phyloP scores from a whole-genome alignment of 2,888 invertebrate species.

The Drosophila leonis region DNA sequence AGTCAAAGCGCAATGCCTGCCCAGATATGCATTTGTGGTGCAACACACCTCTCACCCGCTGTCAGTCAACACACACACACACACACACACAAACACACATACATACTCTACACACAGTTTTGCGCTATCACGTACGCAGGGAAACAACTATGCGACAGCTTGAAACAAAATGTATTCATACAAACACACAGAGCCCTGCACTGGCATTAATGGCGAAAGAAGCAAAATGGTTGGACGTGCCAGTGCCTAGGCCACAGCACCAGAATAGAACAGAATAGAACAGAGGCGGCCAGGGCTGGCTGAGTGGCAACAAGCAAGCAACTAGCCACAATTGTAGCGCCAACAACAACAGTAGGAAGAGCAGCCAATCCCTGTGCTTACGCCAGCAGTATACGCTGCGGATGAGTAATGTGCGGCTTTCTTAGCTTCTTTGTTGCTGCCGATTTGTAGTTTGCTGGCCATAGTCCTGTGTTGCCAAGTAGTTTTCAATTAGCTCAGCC shows the following conservation, averaged over 20 bases:
- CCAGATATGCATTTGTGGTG: slow-evolving; percentile 35
- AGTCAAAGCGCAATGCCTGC: slow-evolving; percentile 31
- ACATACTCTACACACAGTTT: slow-evolving; percentile 18
- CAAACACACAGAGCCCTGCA: slow-evolving; percentile 60
- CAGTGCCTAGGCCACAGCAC: slow-evolving; percentile 51
- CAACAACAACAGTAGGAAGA: slow-evolving; percentile 17
- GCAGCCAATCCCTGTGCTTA: slow-evolving; percentile 36
- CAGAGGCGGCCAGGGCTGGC: slow-evolving; percentile 2
- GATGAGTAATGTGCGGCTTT: slow-evolving; percentile 77
- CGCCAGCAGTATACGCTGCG: slow-evolving; percentile 53
- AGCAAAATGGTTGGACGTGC: slow-evolving; percentile 73
- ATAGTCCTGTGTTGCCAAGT: slow-evolving; percentile 49
- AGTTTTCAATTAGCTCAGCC: slow-evolving; percentile 75
- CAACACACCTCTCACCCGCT: not conserved
- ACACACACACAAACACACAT: not conserved
- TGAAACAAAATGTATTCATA: slow-evolving; percentile 70
- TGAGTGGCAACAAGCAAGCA: slow-evolving; percentile 29
- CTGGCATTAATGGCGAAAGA: slow-evolving; percentile 70
- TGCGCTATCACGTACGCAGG: slow-evolving; percentile 55
- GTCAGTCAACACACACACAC: not conserved
- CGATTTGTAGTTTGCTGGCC: slow-evolving; percentile 36
- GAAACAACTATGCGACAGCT: slow-evolving; percentile 60
- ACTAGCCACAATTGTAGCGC: slow-evolving; percentile 47
- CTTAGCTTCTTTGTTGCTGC: slow-evolving; percentile 49
- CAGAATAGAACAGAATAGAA: slow-evolving; percentile 13